Conservation (phyloP, 1,140 invertebrate genomes). For the Plutomurus gul region DNA sequence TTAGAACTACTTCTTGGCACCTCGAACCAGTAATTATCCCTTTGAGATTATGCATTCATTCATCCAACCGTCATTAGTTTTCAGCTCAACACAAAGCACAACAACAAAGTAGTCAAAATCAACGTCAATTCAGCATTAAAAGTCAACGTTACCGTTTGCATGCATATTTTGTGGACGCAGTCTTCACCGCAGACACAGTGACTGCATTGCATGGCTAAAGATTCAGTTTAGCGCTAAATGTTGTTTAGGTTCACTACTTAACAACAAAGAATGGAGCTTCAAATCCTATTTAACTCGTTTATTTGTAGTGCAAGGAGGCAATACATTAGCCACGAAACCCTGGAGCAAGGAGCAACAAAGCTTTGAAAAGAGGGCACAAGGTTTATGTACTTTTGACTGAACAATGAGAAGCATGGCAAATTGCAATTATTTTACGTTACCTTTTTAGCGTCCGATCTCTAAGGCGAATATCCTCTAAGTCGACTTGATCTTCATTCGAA, state of each 20-base stretch:
- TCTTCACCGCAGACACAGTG: no score
- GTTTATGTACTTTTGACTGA: background rate
- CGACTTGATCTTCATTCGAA: constrained; percentile 47
- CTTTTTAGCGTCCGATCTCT: constrained; percentile 42
- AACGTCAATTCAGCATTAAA: background rate
- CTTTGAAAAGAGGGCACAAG: constrained; percentile 20
- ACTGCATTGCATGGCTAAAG: no score
- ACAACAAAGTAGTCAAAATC: background rate
- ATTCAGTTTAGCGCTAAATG: no score
- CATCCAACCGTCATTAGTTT: background rate
- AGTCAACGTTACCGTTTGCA: no score
- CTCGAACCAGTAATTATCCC: background rate
- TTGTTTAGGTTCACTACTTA: background rate
- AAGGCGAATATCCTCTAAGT: constrained; percentile 43
- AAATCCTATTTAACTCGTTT: constrained; percentile 23
- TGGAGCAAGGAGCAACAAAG: constrained; percentile 4
- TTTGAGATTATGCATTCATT: background rate
- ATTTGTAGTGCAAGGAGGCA: constrained; percentile 20
- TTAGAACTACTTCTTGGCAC: background rate
- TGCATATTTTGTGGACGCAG: no score
- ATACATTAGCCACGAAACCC: constrained; percentile 8
- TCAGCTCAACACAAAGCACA: background rate
- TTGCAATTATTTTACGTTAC: constrained; percentile 6
- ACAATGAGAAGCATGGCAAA: constrained; percentile 20
- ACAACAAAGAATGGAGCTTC: background rate